Evolutionary conservation across 2,888 invertebrate genomes (phyloP).

Genomic region (Andricus curvator): DNA sequence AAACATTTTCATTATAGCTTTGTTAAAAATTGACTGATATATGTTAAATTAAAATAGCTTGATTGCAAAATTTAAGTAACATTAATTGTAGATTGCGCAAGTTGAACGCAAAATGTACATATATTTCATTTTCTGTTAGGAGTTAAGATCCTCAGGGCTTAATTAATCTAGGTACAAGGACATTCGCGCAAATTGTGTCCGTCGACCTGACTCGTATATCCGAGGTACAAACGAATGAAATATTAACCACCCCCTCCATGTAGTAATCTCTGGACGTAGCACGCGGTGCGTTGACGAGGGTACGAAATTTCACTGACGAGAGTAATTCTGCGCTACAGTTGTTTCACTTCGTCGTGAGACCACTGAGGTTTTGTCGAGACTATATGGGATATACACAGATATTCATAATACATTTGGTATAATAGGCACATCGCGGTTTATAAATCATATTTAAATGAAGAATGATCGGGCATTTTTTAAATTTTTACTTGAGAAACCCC

Average conservation of each 20-base stretch:
- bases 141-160: constrained; percentile 32
- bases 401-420: neutral
- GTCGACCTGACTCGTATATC: constrained; percentile 30
- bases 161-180: constrained; percentile 34
- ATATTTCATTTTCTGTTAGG: constrained; percentile 9
- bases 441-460: too few relatives aligned
- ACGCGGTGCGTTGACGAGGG: constrained; percentile 34
- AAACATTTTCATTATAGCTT: neutral
- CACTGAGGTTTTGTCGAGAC: constrained; percentile 21
- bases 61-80: too few relatives aligned
- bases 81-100: constrained; percentile 12
- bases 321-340: constrained; percentile 10
- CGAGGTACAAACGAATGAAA: constrained; percentile 23
- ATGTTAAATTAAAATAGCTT: too few relatives aligned
- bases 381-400: neutral
- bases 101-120: constrained; percentile 1
- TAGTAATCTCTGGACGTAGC: constrained; percentile 30
- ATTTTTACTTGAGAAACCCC: too few relatives aligned
- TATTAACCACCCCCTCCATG: constrained; percentile 23
- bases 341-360: constrained; percentile 10
- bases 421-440: too few relatives aligned
- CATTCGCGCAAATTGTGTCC: constrained; percentile 39
- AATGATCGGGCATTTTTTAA: too few relatives aligned
- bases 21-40: neutral
- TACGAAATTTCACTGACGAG: neutral